Evolutionary conservation across 2,797 vertebrate species (phyloP).

Genomic region (Mormyrops attenuatus): DNA sequence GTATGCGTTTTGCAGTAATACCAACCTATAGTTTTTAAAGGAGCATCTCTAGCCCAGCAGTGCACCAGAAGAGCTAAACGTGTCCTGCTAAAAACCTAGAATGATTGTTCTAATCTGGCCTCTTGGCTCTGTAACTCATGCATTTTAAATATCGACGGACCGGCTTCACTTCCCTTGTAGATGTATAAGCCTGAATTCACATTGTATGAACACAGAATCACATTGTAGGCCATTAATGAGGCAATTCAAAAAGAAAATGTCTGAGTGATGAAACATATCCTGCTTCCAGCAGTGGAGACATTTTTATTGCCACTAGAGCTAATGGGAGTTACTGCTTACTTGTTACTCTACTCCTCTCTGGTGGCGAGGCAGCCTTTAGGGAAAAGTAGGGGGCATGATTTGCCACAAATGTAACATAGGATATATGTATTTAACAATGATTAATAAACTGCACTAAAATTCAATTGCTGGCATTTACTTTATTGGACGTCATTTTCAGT

Average conservation of each 20-base stretch:
- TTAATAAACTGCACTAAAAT: constrained; percentile 65
- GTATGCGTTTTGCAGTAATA: neutral
- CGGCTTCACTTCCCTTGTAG: neutral
- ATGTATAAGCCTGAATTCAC: neutral
- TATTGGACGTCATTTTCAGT: neutral
- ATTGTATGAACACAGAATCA: neutral
- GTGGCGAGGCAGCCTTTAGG: neutral
- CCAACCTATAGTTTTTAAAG: neutral
- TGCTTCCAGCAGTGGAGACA: neutral
- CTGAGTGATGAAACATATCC: neutral
- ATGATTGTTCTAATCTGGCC: neutral
- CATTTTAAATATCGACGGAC: neutral
- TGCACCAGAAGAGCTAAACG: neutral
- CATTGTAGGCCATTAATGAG: neutral
- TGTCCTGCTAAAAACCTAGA: neutral
- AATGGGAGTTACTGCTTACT: neutral
- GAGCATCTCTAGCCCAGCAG: neutral
- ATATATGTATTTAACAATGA: constrained; percentile 67
- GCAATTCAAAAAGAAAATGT: neutral
- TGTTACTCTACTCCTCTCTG: neutral
- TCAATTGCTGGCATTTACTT: constrained; percentile 39
- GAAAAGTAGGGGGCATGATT: neutral
- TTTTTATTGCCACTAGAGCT: neutral
- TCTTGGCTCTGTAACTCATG: neutral
- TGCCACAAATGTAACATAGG: constrained; percentile 61